Base-by-base conservation (phyloP, 2,113 vertebrate species). In the Athene cunicularia region DNA sequence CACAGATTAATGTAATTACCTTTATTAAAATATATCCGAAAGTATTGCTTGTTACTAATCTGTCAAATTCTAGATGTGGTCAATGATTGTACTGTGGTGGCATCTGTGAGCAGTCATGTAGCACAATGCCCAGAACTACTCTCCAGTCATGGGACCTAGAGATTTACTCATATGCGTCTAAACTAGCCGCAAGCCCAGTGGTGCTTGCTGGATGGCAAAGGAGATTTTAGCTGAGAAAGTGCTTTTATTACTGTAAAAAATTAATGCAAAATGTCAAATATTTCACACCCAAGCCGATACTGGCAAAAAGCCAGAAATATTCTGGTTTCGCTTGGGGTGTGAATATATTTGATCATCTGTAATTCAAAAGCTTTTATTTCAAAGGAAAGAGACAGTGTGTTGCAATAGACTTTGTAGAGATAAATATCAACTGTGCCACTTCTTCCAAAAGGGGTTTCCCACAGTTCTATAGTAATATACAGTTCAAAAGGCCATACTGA, bases 371-470 rank as follows among this genome's bases (percentile, higher is more conserved):
- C 79, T 93, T 97, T 94, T 94, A 87, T 96, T 97, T 96, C 96
- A 96, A 95, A 92, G 84, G 79, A 80, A 93, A 85, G 74, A 96
- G 88, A 90, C 90, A 91, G 62, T 62, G 60, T 97, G 95, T 97
- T 95, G 97, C 95, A 97, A 97, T 63, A 72, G 94, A 85, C 89
- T 95, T 91, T 67, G 91, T 37, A 91, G 93, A 92, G 93, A 97
- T 97, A 97, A 97, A 96, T 94, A 97, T 95, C 87, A 97, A 41
- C 91, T 70, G 82, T 84, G 87, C 93, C 82, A 93, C 90, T 94
- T 96, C 87, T 96, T 95, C 95, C 95, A 93, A 97, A 97, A 97
- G 97, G 94, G 82, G 95, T 96, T 97, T 97, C 95, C 96, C 96
- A 97, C 95, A 97, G 94, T 96, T 93, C 81, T 91, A 27, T 60